Base-by-base conservation (phyloP, 2,888 invertebrate species). In the Stenotaenia linearis region DNA sequence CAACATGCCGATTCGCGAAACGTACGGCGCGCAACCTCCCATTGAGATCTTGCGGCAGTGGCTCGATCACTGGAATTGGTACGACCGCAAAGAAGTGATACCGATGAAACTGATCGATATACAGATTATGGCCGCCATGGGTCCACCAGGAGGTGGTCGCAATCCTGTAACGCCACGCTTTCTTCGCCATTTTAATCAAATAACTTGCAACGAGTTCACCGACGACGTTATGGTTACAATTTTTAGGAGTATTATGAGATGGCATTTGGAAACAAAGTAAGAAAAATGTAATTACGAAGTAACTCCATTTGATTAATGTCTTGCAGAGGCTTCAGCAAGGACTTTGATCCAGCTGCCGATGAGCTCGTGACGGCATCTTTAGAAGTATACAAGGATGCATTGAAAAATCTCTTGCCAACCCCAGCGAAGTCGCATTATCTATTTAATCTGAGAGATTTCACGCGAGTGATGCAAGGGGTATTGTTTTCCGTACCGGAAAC, bases 241-340 rank as follows among this genome's bases (percentile, higher is more conserved):
- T 81, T 97, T 96, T 84, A 92, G 93, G 80, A 92, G 92, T 85
- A 97, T 98, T 82, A 91, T 97, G 87, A 88, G 95, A 35, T 97
- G 97, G 97, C 97, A 98, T 89, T 90, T 97, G 84, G 95, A 96
- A 84, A 93, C 95, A n/a, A 92, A 93, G 96, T 89, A 83, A 80
- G 80, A n/a, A n/a, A n/a, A n/a, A n/a, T n/a, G n/a, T n/a, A n/a
- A n/a, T n/a, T n/a, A n/a, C n/a, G n/a, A n/a, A n/a, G n/a, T n/a
- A 81, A 78, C 2, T 35, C 12, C 21, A 69, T 80, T 28, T 77
- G 12, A 10, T 74, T 10, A 10, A 32, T 75, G 18, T 45, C 10
- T 61, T 78, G n/a, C 15, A 94, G 95, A 85, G 97, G 96, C 6
- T 98, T 97, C 87, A 92, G 95, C 12, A 95, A 95, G 86, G 96